A percentile compares a stretch with the other conserved stretches of the same genome.
These are phyloP conservation scores for Dromiciops gliroides DNA, from an alignment of 2,113 vertebrate genomes.

Conservation along the genomic window DNA sequence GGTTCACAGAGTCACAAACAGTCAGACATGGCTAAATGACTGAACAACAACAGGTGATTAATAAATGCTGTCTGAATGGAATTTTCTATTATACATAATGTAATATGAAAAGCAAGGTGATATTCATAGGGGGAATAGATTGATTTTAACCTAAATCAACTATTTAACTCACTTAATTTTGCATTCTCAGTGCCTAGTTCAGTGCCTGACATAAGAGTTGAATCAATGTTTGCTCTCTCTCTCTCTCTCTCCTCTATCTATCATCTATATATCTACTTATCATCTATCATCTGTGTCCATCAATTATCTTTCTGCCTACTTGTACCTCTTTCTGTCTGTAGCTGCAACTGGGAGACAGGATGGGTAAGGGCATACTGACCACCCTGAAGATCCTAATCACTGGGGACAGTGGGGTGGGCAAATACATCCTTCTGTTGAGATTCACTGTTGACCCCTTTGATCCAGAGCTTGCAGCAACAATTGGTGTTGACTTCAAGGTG, in stretches of 20 bases:
- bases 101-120: background rate
- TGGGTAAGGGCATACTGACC: constrained; percentile 91
- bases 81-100: background rate
- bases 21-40: background rate
- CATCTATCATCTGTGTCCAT: too few relatives aligned
- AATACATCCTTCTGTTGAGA: constrained; percentile 90
- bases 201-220: background rate
- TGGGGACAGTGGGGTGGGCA: constrained; percentile 93
- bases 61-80: background rate
- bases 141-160: background rate
- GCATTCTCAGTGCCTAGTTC: background rate
- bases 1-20: background rate
- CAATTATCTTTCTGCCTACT: too few relatives aligned
- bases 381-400: constrained; percentile 93
- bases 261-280: too few relatives aligned
- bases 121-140: background rate
- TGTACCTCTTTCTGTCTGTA: background rate
- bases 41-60: background rate
- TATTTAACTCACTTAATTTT: background rate
- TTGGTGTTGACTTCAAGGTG: constrained; percentile 98
- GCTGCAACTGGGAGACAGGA: constrained; percentile 57
- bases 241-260: background rate
- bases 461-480: constrained; percentile 96
- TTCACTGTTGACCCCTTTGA: constrained; percentile 91
- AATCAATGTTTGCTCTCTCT: background rate